Percentiles rank a stretch among this genome's conserved stretches.
phyloP scores from a whole-genome alignment of 2,888 invertebrate genomes.

The Andrena dorsata region DNA sequence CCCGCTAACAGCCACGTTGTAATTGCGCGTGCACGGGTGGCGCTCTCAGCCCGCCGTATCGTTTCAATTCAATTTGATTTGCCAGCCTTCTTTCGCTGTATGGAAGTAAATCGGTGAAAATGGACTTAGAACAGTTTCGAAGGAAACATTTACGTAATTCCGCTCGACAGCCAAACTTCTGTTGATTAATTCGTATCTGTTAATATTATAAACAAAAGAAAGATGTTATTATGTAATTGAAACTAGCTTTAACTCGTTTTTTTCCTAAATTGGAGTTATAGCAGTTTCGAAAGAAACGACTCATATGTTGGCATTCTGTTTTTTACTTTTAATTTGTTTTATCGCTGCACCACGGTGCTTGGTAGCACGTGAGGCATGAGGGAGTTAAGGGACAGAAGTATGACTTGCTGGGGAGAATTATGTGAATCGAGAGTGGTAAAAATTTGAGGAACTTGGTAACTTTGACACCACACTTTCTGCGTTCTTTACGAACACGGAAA shows the following conservation, averaged over 20 bases:
- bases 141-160: no score
- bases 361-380: neutral
- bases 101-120: no score
- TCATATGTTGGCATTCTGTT: neutral
- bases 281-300: neutral
- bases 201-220: no score
- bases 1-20: neutral
- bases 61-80: no score
- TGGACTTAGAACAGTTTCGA: no score
- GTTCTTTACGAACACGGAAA: slow-evolving; percentile 39
- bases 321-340: neutral
- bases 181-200: no score
- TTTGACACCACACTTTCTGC: slow-evolving; percentile 8
- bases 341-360: neutral
- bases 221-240: no score
- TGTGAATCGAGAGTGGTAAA: slow-evolving; percentile 1
- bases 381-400: neutral
- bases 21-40: neutral
- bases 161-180: no score
- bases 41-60: no score
- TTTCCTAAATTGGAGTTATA: neutral
- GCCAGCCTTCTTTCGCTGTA: no score
- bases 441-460: slow-evolving; percentile 12
- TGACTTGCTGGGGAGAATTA: neutral
- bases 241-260: neutral